A percentile compares a stretch with the other conserved stretches of the same genome.
Evolutionary conservation across 2,888 invertebrate species (phyloP).

Genomic region (Tachina lurida): DNA sequence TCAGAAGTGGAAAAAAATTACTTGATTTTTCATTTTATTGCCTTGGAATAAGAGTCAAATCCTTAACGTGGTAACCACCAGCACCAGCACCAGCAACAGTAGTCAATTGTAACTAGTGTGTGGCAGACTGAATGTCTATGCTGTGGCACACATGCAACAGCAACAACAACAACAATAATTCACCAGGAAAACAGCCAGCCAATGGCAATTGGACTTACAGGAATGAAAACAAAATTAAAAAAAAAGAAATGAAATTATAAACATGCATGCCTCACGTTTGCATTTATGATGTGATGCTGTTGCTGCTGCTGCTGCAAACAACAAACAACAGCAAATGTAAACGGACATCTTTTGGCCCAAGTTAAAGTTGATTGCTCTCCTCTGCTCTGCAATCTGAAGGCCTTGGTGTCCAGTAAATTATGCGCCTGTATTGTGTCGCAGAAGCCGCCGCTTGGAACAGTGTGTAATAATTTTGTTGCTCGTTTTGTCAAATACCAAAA

Average conservation of each 20-base stretch:
- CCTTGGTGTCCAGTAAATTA: constrained; percentile 43
- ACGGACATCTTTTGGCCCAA: constrained; percentile 5
- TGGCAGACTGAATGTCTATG: constrained; percentile 74
- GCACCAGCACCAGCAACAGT: constrained; percentile 50
- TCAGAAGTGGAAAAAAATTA: constrained; percentile 45
- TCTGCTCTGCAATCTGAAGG: neutral
- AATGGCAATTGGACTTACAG: constrained; percentile 49
- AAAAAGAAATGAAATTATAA: constrained; percentile 43
- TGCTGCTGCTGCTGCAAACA: constrained; percentile 21
- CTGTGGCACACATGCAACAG: constrained; percentile 61
- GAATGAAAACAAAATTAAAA: constrained; percentile 28
- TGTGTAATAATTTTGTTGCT: constrained; percentile 58
- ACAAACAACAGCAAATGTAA: no score
- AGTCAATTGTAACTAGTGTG: constrained; percentile 64
- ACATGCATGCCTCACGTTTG: constrained; percentile 72
- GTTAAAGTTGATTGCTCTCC: constrained; percentile 1
- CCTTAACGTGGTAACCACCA: constrained; percentile 41
- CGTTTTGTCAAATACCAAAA: constrained; percentile 48
- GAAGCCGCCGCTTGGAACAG: constrained; percentile 81
- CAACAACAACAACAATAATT: constrained; percentile 1
- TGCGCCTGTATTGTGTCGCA: constrained; percentile 76
- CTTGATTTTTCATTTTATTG: constrained; percentile 60
- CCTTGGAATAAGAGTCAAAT: constrained; percentile 29
- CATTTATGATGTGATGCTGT: constrained; percentile 70
- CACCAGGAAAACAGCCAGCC: constrained; percentile 23